Percentiles rank a stretch among this genome's conserved stretches.
Evolutionary conservation across 2,888 invertebrate genomes (phyloP).

Genomic region (Lepeophtheirus nordmannii): DNA sequence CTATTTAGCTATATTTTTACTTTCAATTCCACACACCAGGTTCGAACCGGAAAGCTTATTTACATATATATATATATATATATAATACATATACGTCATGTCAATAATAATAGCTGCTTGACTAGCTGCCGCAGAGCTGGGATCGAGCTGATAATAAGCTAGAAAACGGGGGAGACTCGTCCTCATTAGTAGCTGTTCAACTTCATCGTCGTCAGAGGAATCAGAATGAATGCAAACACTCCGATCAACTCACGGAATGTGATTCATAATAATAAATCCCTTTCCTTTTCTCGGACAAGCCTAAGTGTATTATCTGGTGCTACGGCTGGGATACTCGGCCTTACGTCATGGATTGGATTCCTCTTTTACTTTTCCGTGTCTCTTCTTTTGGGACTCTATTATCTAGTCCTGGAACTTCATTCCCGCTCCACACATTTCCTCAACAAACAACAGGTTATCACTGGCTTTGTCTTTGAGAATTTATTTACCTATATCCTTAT

Average conservation of each 20-base stretch:
- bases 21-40: too few relatives aligned
- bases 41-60: too few relatives aligned
- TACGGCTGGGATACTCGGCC: conserved; percentile 15
- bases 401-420: neutral
- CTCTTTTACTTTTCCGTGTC: conserved; percentile 19
- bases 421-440: conserved; percentile 13
- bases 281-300: conserved; percentile 9
- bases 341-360: conserved; percentile 21
- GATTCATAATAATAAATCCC: conserved; percentile 17
- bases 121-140: too few relatives aligned
- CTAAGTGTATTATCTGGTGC: conserved; percentile 11
- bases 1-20: too few relatives aligned
- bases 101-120: too few relatives aligned
- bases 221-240: neutral
- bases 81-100: too few relatives aligned
- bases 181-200: too few relatives aligned
- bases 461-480: conserved; percentile 18
- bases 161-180: neutral
- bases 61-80: too few relatives aligned
- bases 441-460: conserved; percentile 16
- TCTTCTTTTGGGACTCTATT: conserved; percentile 8
- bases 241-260: conserved; percentile 19
- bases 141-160: neutral
- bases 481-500: conserved; percentile 21
- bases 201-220: too few relatives aligned